Evolutionary conservation across 2,888 invertebrate species (phyloP).

Genomic region (Cephus sareptanus): DNA sequence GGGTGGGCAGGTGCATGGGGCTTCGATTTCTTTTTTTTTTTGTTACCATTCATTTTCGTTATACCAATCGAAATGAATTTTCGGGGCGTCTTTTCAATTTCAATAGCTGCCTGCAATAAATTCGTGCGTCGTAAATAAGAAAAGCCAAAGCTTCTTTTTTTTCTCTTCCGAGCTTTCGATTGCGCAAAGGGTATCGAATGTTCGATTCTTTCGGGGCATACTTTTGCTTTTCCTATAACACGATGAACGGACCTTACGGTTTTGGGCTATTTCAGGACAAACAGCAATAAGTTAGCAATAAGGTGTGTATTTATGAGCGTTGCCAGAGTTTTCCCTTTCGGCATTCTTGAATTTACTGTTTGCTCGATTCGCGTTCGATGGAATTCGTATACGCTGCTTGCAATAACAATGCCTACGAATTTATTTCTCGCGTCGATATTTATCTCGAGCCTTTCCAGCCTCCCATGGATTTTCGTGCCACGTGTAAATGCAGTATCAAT

Average conservation of each 20-base stretch:
- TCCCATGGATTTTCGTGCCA: not conserved
- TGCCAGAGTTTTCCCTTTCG: slow-evolving; percentile 8
- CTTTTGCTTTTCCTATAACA: not conserved
- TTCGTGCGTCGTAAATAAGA: slow-evolving; percentile 49
- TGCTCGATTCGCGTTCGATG: slow-evolving; percentile 13
- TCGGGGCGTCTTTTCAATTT: slow-evolving; percentile 31
- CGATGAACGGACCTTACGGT: not conserved
- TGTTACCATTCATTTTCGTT: not conserved
- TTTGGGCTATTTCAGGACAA: slow-evolving; percentile 9
- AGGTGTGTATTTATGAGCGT: slow-evolving; percentile 13
- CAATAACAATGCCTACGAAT: not conserved
- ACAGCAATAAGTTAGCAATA: slow-evolving; percentile 19
- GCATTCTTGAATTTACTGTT: slow-evolving; percentile 11
- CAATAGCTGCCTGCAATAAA: slow-evolving; percentile 42
- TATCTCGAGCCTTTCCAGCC: not conserved
- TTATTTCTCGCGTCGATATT: not conserved
- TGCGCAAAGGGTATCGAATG: slow-evolving; percentile 1
- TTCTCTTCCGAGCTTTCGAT: not conserved
- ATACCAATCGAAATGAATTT: not conserved
- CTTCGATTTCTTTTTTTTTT: not conserved
- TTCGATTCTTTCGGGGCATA: slow-evolving; percentile 9
- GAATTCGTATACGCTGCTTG: not conserved
- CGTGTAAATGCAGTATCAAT: not conserved
- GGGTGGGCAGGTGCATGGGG: not conserved
- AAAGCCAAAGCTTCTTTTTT: slow-evolving; percentile 16